Evolutionary conservation across 2,888 invertebrate species (phyloP).

Genomic region (Girardia tigrina): DNA sequence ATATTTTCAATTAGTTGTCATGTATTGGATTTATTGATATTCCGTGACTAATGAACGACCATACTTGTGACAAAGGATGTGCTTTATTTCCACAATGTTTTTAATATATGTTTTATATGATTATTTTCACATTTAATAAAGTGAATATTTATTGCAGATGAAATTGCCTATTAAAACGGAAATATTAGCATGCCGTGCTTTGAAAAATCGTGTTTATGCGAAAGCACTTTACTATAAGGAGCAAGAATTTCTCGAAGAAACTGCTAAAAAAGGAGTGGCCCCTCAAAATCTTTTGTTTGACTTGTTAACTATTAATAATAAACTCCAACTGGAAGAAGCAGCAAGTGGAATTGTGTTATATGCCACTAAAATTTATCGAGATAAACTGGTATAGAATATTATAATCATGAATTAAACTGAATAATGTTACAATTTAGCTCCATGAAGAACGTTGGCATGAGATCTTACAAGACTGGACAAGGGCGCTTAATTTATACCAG

Average conservation of each 20-base stretch:
- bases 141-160: too few species aligned
- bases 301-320: conserved; percentile 82
- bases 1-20: too few species aligned
- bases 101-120: too few species aligned
- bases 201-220: conserved; percentile 74
- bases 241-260: conserved; percentile 68
- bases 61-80: too few species aligned
- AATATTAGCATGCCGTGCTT: conserved; percentile 75
- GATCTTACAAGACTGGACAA: conserved; percentile 95
- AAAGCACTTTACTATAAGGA: conserved; percentile 76
- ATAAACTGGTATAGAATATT: background rate
- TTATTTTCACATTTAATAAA: too few species aligned
- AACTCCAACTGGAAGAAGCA: conserved; percentile 91
- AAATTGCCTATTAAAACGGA: background rate
- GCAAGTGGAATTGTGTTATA: conserved; percentile 77
- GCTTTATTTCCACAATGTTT: too few species aligned
- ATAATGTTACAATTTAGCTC: conserved; percentile 40
- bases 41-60: too few species aligned
- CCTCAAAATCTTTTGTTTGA: conserved; percentile 78
- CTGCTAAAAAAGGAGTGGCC: conserved; percentile 39
- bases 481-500: conserved; percentile 73
- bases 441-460: conserved; percentile 85
- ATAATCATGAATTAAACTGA: conserved; percentile 11
- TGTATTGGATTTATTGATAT: too few species aligned
- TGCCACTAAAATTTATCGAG: conserved; percentile 57